Evolutionary conservation across 2,888 invertebrate genomes (phyloP).

Genomic region (Coremacera marginata): DNA sequence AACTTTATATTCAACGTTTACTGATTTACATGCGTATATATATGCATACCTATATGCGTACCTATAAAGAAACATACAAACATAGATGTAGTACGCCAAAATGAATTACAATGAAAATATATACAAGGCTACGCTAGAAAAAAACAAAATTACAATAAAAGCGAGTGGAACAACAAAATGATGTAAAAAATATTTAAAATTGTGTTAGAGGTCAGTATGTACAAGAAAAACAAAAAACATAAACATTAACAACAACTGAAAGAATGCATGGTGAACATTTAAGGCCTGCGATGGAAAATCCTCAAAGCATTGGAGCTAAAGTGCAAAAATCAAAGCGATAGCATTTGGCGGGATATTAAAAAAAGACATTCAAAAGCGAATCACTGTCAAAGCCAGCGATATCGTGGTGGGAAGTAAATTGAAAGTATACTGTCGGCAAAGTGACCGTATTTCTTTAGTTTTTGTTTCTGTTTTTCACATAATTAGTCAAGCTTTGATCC

Average conservation of each 20-base stretch:
- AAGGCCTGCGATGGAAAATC: neutral
- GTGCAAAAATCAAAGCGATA: constrained; percentile 14
- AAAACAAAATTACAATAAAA: neutral
- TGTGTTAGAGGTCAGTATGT: neutral
- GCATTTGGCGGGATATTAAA: neutral
- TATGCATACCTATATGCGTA: too few relatives aligned
- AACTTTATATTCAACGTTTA: constrained; percentile 1
- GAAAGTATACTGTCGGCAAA: neutral
- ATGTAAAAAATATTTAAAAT: neutral
- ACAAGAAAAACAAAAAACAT: neutral
- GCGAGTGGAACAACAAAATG: neutral
- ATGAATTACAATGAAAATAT: neutral
- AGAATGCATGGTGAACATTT: too few relatives aligned
- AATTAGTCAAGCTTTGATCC: too few relatives aligned
- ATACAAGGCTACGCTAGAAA: neutral
- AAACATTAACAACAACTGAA: neutral
- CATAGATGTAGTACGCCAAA: neutral
- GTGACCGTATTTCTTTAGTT: neutral
- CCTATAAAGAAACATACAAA: too few relatives aligned
- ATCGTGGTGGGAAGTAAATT: neutral
- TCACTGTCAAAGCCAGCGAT: neutral
- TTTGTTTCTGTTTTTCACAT: too few relatives aligned
- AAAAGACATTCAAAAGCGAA: neutral
- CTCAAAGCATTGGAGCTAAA: neutral
- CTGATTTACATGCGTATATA: constrained; percentile 11